Percentiles rank a stretch among this genome's conserved stretches.
phyloP scores from a whole-genome alignment of 2,113 vertebrate species.

The Megaptera novaeangliae region DNA sequence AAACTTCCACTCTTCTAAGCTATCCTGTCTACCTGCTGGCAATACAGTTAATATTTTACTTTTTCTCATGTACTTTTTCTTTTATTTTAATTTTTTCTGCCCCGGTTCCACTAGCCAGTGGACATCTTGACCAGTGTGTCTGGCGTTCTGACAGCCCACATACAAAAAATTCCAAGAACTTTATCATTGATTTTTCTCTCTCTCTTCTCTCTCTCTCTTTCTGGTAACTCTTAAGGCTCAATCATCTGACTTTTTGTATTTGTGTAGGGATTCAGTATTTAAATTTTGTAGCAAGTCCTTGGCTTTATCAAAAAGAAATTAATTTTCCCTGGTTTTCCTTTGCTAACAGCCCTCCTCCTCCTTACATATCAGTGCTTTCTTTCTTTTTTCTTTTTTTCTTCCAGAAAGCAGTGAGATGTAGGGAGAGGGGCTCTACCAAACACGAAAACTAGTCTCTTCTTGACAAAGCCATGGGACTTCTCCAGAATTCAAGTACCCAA shows the following conservation, averaged over 20 bases:
- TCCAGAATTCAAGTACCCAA: background rate
- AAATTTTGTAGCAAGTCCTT: background rate
- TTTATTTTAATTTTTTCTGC: background rate
- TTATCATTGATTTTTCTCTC: background rate
- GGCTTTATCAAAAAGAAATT: background rate
- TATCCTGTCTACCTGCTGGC: background rate
- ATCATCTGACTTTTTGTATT: background rate
- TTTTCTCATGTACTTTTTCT: background rate
- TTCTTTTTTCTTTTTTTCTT: background rate
- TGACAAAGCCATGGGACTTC: background rate
- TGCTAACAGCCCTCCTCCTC: background rate
- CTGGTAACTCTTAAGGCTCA: background rate
- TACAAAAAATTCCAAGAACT: background rate
- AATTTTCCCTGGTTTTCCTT: background rate
- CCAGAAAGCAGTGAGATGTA: background rate
- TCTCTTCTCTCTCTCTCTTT: background rate
- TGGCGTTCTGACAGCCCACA: background rate
- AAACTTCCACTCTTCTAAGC: background rate
- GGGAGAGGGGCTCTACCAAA: background rate
- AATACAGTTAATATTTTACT: background rate
- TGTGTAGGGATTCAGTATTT: background rate
- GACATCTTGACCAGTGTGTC: background rate
- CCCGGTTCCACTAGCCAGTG: background rate
- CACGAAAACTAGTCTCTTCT: background rate
- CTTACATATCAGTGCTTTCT: background rate